Percentiles rank a stretch among this genome's conserved stretches.
These are phyloP conservation scores for Anisognathus igniventris DNA, from an alignment of 2,797 vertebrate genomes.

Conservation along the genomic window DNA sequence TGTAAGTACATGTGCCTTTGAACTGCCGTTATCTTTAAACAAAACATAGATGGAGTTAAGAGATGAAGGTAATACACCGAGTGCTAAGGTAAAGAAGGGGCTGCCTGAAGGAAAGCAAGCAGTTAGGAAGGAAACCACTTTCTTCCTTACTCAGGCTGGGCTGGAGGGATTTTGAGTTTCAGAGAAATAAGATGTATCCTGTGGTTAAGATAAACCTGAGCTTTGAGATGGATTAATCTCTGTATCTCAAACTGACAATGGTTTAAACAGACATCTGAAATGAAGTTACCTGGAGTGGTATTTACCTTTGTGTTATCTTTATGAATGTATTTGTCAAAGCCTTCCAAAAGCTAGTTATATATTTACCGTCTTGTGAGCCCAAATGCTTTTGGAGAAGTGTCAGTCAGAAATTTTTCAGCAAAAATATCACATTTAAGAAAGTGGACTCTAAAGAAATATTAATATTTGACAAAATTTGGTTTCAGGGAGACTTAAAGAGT, in stretches of 20 bases:
- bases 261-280: neutral
- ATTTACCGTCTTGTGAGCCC: neutral
- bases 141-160: neutral
- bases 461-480: neutral
- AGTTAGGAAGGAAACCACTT: slow-evolving; percentile 62
- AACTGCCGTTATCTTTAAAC: neutral
- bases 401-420: neutral
- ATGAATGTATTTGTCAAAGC: neutral
- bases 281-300: neutral
- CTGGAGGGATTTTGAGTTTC: slow-evolving; percentile 12
- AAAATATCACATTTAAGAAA: neutral
- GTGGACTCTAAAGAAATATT: neutral
- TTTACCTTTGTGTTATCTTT: neutral
- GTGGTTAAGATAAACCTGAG: slow-evolving; percentile 22
- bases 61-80: neutral
- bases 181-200: neutral
- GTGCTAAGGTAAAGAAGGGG: neutral
- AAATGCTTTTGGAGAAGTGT: neutral
- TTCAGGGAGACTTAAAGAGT: neutral
- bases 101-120: slow-evolving; percentile 17
- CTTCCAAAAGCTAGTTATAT: neutral
- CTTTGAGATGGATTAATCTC: neutral
- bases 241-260: slow-evolving; percentile 42
- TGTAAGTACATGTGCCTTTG: neutral
- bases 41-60: neutral